Percentiles rank a stretch among this genome's conserved stretches.
phyloP scores from a whole-genome alignment of 1,140 invertebrate species.

The Neelides sp. region DNA sequence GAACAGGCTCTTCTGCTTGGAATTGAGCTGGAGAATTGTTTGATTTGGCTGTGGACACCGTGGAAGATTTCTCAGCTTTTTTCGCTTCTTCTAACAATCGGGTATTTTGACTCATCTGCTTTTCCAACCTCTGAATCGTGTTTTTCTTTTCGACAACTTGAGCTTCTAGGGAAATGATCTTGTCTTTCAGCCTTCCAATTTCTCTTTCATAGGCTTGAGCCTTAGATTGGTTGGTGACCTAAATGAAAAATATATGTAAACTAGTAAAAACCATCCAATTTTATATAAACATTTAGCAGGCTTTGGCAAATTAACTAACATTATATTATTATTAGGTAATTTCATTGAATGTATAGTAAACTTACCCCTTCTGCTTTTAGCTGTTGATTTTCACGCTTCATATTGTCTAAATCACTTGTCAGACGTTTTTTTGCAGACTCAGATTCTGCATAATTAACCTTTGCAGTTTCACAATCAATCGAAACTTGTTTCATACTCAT shows the following conservation, averaged over 20 bases:
- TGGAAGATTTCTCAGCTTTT: slow-evolving; percentile 1
- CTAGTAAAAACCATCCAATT: not conserved
- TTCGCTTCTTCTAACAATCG: slow-evolving; percentile 9
- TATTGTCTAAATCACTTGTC: slow-evolving; percentile 22
- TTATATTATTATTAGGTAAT: not conserved
- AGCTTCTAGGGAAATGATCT: slow-evolving; percentile 26
- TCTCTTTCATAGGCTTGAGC: slow-evolving; percentile 17
- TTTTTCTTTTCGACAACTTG: slow-evolving; percentile 20
- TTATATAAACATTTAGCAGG: not conserved
- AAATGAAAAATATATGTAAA: not conserved
- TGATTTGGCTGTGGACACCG: slow-evolving; percentile 2
- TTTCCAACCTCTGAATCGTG: slow-evolving; percentile 18
- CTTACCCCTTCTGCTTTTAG: slow-evolving; percentile 26
- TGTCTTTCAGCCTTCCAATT: slow-evolving; percentile 22
- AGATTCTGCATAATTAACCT: slow-evolving; percentile 6
- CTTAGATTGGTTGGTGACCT: slow-evolving; percentile 9
- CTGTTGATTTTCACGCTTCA: slow-evolving; percentile 14
- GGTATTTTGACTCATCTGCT: slow-evolving; percentile 13
- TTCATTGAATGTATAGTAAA: no score
- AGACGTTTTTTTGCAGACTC: slow-evolving; percentile 14
- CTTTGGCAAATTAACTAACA: slow-evolving; percentile 6
- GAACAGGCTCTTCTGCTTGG: slow-evolving; percentile 12
- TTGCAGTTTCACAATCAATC: slow-evolving; percentile 3
- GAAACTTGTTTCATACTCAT: slow-evolving; percentile 17
- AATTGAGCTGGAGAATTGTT: not conserved